Conservation (phyloP, 2,888 invertebrate species). For the Ditula angustiorana region DNA sequence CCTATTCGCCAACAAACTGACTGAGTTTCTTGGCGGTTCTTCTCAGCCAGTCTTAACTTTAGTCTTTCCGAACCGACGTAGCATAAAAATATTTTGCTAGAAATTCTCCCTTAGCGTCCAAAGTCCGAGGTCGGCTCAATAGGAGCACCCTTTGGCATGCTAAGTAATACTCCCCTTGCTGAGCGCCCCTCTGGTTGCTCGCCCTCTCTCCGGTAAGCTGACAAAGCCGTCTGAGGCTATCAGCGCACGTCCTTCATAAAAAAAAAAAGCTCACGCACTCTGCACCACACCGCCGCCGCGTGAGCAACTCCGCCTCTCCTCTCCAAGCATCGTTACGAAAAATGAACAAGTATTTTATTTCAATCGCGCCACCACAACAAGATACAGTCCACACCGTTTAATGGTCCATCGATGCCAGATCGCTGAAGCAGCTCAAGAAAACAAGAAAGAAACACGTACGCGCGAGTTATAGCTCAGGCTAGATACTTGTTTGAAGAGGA, state of each 20-base stretch:
- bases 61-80: neutral
- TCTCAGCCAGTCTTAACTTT: neutral
- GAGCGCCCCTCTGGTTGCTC: neutral
- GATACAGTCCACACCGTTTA: no score
- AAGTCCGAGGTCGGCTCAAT: neutral
- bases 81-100: neutral
- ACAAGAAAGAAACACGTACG: no score
- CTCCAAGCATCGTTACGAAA: no score
- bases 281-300: no score
- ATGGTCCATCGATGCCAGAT: no score
- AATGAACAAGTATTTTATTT: no score
- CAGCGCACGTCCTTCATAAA: neutral
- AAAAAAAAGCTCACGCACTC: no score
- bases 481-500: no score
- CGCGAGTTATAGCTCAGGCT: no score
- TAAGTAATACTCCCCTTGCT: neutral
- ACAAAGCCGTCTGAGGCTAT: neutral
- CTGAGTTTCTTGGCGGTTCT: neutral
- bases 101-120: neutral
- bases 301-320: no score
- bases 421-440: no score
- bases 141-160: neutral
- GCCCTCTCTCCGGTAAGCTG: neutral
- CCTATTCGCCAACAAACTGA: neutral
- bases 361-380: no score